Conservation (phyloP, 1,140 invertebrate genomes). For the Lepidotrigona ventralis region DNA sequence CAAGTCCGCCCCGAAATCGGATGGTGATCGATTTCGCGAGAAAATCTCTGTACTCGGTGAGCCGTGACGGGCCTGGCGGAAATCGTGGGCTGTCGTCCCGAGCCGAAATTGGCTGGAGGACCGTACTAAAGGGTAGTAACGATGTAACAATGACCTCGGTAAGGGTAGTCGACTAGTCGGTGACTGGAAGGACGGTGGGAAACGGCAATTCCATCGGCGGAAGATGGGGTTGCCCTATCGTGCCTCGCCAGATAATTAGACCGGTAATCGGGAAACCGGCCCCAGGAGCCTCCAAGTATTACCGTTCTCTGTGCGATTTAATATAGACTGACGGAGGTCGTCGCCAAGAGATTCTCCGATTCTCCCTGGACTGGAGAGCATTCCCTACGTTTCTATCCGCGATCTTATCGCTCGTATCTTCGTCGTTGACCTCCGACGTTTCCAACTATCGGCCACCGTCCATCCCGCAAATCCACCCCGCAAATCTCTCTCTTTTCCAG, state of each 20-base stretch:
- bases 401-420: slow-evolving; percentile 65
- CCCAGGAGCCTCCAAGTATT: slow-evolving; percentile 55
- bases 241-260: slow-evolving; percentile 75
- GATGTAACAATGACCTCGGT: slow-evolving; percentile 78
- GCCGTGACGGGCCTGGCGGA: slow-evolving; percentile 38
- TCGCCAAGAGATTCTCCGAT: not conserved
- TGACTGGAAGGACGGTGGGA: slow-evolving; percentile 67
- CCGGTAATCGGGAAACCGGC: slow-evolving; percentile 74
- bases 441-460: slow-evolving; percentile 14
- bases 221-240: slow-evolving; percentile 71
- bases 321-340: slow-evolving; percentile 46
- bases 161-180: slow-evolving; percentile 57
- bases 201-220: slow-evolving; percentile 70
- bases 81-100: slow-evolving; percentile 55
- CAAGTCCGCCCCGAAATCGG: too few relatives aligned
- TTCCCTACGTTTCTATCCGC: slow-evolving; percentile 44
- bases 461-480: slow-evolving; percentile 10
- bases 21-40: slow-evolving; percentile 15
- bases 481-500: not conserved
- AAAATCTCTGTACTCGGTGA: slow-evolving; percentile 45
- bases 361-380: not conserved
- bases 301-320: slow-evolving; percentile 55
- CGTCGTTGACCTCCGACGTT: slow-evolving; percentile 38
- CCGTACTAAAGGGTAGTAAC: slow-evolving; percentile 75
- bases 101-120: slow-evolving; percentile 64